Evolutionary conservation across 2,113 vertebrate species (phyloP), one percentile per base, ranked within the genome.

Genomic region (Hydrochoerus hydrochaeris): DNA sequence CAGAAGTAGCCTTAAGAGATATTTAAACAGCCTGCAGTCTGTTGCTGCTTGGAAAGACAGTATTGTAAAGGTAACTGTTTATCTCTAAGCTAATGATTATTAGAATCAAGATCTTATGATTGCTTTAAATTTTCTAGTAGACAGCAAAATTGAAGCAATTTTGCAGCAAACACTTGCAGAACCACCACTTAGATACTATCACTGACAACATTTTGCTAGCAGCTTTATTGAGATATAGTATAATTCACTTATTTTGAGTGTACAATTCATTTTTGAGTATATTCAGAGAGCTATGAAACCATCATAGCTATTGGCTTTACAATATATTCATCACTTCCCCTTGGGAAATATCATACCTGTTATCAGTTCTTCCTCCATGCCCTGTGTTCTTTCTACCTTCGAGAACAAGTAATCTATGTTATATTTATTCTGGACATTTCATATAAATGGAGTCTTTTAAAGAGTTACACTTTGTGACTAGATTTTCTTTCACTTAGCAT

Each of bases 91-190:
- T 44, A 44, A 32, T 80, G 26, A 67, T 35, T 85, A 60, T 63
- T 69, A 38, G 13, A 90, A 28, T 49, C 26, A 82, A 92, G 26
- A 93, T 63, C 38, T 90, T 85, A 83, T 30, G 32, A 82, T 57
- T 80, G 49, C 83, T 86, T 28, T 52, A 41, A 78, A 91, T 83
- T 88, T 95, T 78, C 46, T 63, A 54, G 12, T 82, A 95, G 32
- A 86, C 3, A 78, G 16, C 57, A 85, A 65, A 84, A 32, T 60
- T 57, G 0, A 81, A 88, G 60, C 32, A 89, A 85, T 16, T 94
- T 85, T 80, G n/a, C 0, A 62, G 10, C 46, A n/a, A 77, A 84
- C 58, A 58, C 20, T 20, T 44, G 0, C 69, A 62, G 75, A 38
- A 5, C 3, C 5, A 81, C 2, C 52, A 86, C 9, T 4, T 80